Conservation (phyloP, 2,113 vertebrate genomes). For the Harpagus bidentatus region DNA sequence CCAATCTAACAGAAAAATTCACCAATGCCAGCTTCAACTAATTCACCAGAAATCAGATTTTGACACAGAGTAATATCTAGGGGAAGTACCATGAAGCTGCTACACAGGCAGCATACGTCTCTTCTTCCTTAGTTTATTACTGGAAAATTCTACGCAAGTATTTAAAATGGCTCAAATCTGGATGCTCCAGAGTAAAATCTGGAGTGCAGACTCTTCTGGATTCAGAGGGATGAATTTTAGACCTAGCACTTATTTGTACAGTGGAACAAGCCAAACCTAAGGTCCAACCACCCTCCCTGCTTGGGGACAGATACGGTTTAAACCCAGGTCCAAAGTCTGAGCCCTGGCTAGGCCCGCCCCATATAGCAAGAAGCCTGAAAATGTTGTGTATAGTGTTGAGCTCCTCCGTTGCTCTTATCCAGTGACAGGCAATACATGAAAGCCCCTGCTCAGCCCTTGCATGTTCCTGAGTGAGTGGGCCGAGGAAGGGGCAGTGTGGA, state of each 20-base stretch:
- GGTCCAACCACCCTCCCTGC: not conserved
- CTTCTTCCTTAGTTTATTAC: not conserved
- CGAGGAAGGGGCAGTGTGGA: accelerated
- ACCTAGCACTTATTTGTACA: not conserved
- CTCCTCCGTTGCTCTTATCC: not conserved
- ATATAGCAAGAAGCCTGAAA: not conserved
- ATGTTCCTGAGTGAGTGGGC: not conserved
- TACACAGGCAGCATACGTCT: not conserved
- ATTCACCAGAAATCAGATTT: not conserved
- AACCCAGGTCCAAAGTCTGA: not conserved
- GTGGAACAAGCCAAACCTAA: not conserved
- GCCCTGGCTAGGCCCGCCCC: not conserved
- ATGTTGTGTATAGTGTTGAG: not conserved
- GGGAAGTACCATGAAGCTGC: not conserved
- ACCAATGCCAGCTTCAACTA: not conserved
- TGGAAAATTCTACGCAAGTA: not conserved
- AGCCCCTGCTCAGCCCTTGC: not conserved
- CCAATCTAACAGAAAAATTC: not conserved
- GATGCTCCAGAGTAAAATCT: not conserved
- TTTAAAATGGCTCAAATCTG: not conserved
- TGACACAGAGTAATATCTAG: not conserved
- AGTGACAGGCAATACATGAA: accelerated
- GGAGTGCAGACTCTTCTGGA: not conserved
- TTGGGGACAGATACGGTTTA: not conserved
- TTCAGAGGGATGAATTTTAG: not conserved